Evolutionary conservation across 2,113 vertebrate species (phyloP).

Genomic region (Calyptommatus sinebrachiatus): DNA sequence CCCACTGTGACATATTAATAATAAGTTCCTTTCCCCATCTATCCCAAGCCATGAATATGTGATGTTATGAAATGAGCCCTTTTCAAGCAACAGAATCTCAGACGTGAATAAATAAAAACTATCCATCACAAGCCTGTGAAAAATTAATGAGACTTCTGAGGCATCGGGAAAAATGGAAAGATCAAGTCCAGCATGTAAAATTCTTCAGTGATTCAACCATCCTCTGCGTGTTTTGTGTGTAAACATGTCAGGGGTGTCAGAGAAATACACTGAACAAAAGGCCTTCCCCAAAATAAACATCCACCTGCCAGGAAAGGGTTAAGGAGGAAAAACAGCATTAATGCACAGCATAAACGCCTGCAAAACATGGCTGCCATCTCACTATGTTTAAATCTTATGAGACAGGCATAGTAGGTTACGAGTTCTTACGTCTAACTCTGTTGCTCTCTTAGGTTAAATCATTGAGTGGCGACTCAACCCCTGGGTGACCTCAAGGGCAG

Average conservation of each 20-base stretch:
- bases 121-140: constrained; percentile 90
- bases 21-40: constrained; percentile 91
- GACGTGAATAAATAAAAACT: constrained; percentile 96
- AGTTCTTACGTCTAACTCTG: too few relatives aligned
- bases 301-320: constrained; percentile 27
- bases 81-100: constrained; percentile 92
- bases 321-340: background rate
- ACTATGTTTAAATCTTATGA: too few relatives aligned
- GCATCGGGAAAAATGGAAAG: constrained; percentile 68
- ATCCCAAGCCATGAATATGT: constrained; percentile 99
- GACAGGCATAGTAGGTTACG: too few relatives aligned
- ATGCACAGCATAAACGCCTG: background rate
- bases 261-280: background rate
- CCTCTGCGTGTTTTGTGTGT: constrained; percentile 44
- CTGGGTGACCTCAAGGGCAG: too few relatives aligned
- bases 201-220: constrained; percentile 47
- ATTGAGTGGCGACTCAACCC: too few relatives aligned
- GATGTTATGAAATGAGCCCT: constrained; percentile 97
- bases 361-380: too few relatives aligned
- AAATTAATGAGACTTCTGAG: constrained; percentile 89
- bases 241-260: constrained; percentile 9
- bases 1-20: constrained; percentile 97
- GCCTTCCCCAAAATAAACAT: background rate
- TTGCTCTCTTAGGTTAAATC: too few relatives aligned
- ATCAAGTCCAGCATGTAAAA: constrained; percentile 70